A percentile compares a stretch with the other conserved stretches of the same genome.
phyloP scores from a whole-genome alignment of 2,113 vertebrate species.

The Mesembrinibis cayennensis region DNA sequence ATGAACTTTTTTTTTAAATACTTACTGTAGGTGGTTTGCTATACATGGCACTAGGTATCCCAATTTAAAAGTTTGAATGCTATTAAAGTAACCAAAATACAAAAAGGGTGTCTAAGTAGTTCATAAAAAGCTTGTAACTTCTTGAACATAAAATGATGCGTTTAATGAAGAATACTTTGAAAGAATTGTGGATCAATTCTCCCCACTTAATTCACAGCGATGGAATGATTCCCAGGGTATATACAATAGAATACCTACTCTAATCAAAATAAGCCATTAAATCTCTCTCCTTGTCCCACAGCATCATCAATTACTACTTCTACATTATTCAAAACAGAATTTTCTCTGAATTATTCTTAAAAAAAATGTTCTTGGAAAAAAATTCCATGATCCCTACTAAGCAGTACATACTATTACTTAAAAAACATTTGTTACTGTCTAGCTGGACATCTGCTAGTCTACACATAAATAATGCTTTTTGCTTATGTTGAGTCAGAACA shows the following conservation, averaged over 20 bases:
- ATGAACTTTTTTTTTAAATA: background rate
- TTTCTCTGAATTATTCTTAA: background rate
- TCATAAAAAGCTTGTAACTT: background rate
- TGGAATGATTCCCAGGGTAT: background rate
- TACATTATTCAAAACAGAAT: background rate
- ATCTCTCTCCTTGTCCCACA: background rate
- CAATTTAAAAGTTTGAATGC: background rate
- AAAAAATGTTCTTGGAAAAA: background rate
- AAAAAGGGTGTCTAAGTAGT: background rate
- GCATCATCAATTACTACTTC: background rate
- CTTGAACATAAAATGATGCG: background rate
- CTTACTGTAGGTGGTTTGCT: background rate
- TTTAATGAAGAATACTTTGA: background rate
- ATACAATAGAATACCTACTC: background rate
- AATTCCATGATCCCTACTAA: background rate
- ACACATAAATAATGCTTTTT: background rate
- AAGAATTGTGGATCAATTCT: background rate
- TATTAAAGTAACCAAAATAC: background rate
- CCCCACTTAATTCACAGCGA: background rate
- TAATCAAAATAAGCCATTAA: constrained; percentile 31
- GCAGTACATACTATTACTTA: background rate
- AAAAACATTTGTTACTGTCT: background rate
- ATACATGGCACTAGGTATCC: background rate
- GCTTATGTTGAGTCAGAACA: background rate
- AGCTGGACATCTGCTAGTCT: background rate